These are phyloP conservation scores for Pygoscelis antarcticus DNA, from an alignment of 2,113 vertebrate species.

Conservation along the genomic window DNA sequence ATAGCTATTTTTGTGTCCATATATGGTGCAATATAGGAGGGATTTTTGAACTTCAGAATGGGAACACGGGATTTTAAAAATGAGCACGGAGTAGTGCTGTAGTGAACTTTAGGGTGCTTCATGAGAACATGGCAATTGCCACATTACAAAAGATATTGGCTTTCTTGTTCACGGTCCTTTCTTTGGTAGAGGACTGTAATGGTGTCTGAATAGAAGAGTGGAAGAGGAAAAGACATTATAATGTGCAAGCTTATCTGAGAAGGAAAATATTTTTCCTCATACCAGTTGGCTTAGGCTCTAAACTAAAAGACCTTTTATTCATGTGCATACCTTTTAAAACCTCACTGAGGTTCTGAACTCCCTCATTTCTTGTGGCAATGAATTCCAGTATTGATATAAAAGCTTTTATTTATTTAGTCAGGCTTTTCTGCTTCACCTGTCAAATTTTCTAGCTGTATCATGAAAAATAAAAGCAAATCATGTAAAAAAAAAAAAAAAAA, in stretches of 20 bases:
- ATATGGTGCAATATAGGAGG: not conserved
- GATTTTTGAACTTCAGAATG: not conserved
- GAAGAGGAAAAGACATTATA: not conserved
- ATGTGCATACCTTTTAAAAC: not conserved
- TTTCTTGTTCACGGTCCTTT: not conserved
- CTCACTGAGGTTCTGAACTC: not conserved
- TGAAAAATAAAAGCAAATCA: not conserved
- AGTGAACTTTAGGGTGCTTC: not conserved
- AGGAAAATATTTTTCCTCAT: not conserved
- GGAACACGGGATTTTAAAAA: not conserved
- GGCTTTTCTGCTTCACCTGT: not conserved
- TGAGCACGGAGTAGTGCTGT: not conserved
- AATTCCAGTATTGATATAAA: not conserved
- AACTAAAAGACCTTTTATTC: not conserved
- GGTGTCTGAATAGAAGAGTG: not conserved
- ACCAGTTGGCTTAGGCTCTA: not conserved
- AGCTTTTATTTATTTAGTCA: not conserved
- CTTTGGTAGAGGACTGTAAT: not conserved
- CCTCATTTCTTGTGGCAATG: not conserved
- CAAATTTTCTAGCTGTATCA: not conserved
- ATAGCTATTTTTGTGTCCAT: not conserved
- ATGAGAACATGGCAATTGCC: not conserved
- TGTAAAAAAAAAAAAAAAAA: no score
- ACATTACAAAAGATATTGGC: not conserved
- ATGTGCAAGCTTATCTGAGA: not conserved